Conservation (phyloP, 2,888 invertebrate species). For the Drosophila algonquin region DNA sequence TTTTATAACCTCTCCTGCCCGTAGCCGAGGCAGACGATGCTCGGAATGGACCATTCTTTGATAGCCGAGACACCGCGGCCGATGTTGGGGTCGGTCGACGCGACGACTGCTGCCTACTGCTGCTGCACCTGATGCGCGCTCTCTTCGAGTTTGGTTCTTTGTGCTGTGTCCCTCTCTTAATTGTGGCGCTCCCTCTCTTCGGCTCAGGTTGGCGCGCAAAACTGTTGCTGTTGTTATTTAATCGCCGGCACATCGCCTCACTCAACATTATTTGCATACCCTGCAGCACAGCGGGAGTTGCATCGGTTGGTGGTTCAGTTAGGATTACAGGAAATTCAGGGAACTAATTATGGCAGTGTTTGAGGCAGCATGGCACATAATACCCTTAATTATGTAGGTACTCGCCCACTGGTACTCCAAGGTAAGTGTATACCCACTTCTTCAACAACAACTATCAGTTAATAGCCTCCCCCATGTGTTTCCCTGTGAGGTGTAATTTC, state of each 20-base stretch:
- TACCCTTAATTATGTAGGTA: no score
- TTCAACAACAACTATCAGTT: background rate
- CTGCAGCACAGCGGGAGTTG: slow-evolving; percentile 14
- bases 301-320: background rate
- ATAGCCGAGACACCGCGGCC: slow-evolving; percentile 46
- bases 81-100: slow-evolving; percentile 14
- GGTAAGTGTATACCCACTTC: slow-evolving; percentile 7
- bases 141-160: slow-evolving; percentile 34
- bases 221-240: slow-evolving; percentile 78
- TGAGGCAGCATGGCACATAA: no score
- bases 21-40: slow-evolving; percentile 12
- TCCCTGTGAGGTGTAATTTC: slow-evolving; percentile 10
- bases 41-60: slow-evolving; percentile 69
- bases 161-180: slow-evolving; percentile 33
- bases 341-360: no score
- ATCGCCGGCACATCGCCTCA: slow-evolving; percentile 64
- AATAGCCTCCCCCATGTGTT: background rate
- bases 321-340: no score
- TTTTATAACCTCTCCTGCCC: slow-evolving; percentile 77
- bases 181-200: slow-evolving; percentile 23
- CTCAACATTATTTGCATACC: slow-evolving; percentile 43
- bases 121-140: slow-evolving; percentile 66
- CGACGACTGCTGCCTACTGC: slow-evolving; percentile 32
- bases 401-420: background rate
- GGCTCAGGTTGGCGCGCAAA: slow-evolving; percentile 64